Evolutionary conservation across 2,888 invertebrate species (phyloP), one percentile per base, ranked within the genome.

Genomic region (Cosmia trapezina): DNA sequence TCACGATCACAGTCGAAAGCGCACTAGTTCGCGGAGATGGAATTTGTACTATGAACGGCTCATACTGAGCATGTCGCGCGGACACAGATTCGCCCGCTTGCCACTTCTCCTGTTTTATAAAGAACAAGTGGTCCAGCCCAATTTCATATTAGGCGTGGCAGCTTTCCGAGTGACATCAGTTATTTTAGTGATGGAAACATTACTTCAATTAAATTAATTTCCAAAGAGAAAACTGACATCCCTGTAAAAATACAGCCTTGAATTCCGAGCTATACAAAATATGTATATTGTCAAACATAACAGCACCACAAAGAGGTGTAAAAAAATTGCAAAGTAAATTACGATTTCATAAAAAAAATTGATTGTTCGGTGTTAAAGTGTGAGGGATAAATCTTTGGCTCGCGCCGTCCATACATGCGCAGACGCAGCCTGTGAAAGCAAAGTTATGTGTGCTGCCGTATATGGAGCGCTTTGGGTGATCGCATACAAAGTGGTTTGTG

Each of bases 331-430:
- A 75, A 70, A 75, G 56, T 77, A 82, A 83, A 79, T 81, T 81
- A 83, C 73, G 63, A 73, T 75, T 79, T 75, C 71, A 61, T 77
- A 81, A 76, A 81, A 81, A 87, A 86, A 82, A 85, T 81, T 86
- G 78, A 84, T 87, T 85, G 86, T 86, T 81, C 86, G 66, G 87
- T 73, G 88, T 83, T 84, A 87, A 87, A 71, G 85, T 80, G 87
- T 74, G 71, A 86, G 67, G 68, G 56, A 76, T 87, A 84, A 86
- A 84, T 87, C 80, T 70, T 61, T 79, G 66, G 64, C 70, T 68
- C 74, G 73, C 76, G 76, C 64, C 78, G 68, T 73, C 75, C 70
- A 67, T 81, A 72, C 63, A 51, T 69, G 69, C 75, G 70, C 74
- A 56, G 70, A 57, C 72, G 82, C 75, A 73, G 57, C 70, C 70